Percentiles rank a stretch among this genome's conserved stretches.
These are phyloP conservation scores for Euura lappo DNA, from an alignment of 1,140 invertebrate genomes.

Conservation along the genomic window DNA sequence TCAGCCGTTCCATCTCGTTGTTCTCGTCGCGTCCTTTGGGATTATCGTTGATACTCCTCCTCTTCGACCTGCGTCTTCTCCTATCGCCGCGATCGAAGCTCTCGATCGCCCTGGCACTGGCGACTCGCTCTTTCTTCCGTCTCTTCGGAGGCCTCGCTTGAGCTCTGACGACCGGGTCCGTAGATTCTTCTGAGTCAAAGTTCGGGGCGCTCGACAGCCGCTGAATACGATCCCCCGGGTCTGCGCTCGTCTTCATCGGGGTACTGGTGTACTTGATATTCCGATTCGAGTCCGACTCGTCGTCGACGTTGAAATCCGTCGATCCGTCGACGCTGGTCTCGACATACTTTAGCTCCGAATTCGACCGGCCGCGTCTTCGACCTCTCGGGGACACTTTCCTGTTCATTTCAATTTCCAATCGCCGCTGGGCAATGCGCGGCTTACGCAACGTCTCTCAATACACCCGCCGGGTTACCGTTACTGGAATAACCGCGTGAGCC, in stretches of 20 bases:
- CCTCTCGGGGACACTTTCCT: not conserved
- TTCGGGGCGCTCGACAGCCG: not conserved
- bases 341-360: not conserved
- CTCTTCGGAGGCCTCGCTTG: not conserved
- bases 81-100: not conserved
- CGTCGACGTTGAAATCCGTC: not conserved
- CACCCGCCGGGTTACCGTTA: too few species aligned
- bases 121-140: not conserved
- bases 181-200: not conserved
- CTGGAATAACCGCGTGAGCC: too few species aligned
- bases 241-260: not conserved
- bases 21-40: not conserved
- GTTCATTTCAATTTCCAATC: too few species aligned
- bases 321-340: not conserved
- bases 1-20: not conserved
- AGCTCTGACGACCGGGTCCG: not conserved
- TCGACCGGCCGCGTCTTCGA: not conserved
- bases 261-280: not conserved
- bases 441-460: too few species aligned
- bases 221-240: not conserved
- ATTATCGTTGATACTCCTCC: not conserved
- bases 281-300: not conserved
- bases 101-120: not conserved
- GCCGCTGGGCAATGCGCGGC: too few species aligned
- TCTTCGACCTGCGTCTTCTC: not conserved